Conservation (phyloP, 92 coral and sea anemone species). For the Porites divaricata region DNA sequence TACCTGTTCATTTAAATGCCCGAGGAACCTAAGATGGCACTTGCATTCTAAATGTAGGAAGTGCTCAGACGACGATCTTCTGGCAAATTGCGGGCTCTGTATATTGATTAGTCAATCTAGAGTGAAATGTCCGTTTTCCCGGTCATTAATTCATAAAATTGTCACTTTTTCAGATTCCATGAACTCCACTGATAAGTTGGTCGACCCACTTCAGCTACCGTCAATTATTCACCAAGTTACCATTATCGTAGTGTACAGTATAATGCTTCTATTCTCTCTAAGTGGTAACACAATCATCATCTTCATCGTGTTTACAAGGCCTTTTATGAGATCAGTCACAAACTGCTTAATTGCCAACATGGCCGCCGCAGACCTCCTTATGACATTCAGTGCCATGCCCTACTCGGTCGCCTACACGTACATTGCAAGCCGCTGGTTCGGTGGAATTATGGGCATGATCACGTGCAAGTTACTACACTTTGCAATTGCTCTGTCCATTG, state of each 20-base stretch:
- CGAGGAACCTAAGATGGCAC: too few species aligned
- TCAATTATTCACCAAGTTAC: slow-evolving; percentile 19
- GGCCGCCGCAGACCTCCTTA: slow-evolving; percentile 78
- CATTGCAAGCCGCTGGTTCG: slow-evolving; percentile 62
- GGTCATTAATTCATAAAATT: not conserved
- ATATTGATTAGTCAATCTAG: too few species aligned
- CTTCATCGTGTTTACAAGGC: slow-evolving; percentile 65
- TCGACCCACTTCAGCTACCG: not conserved
- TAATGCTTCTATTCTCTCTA: slow-evolving; percentile 60
- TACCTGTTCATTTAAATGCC: too few species aligned
- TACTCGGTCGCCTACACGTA: slow-evolving; percentile 57
- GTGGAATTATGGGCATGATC: slow-evolving; percentile 63
- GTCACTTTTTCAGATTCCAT: slow-evolving; percentile 10
- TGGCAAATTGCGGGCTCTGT: too few species aligned
- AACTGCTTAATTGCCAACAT: slow-evolving; percentile 82
- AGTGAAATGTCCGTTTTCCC: not conserved
- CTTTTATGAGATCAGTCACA: slow-evolving; percentile 73
- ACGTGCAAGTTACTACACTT: slow-evolving; percentile 73
- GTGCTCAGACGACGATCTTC: too few species aligned
- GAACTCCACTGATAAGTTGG: not conserved
- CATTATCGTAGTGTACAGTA: slow-evolving; percentile 53
- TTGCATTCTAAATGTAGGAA: too few species aligned
- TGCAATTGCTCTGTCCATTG: slow-evolving; percentile 60
- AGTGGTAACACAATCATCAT: slow-evolving; percentile 67
- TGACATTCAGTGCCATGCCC: slow-evolving; percentile 80